Percentiles rank a stretch among this genome's conserved stretches.
These are phyloP conservation scores for Mesorhabditis spiculigera DNA, from an alignment of 2,888 invertebrate species.

Conservation along the genomic window DNA sequence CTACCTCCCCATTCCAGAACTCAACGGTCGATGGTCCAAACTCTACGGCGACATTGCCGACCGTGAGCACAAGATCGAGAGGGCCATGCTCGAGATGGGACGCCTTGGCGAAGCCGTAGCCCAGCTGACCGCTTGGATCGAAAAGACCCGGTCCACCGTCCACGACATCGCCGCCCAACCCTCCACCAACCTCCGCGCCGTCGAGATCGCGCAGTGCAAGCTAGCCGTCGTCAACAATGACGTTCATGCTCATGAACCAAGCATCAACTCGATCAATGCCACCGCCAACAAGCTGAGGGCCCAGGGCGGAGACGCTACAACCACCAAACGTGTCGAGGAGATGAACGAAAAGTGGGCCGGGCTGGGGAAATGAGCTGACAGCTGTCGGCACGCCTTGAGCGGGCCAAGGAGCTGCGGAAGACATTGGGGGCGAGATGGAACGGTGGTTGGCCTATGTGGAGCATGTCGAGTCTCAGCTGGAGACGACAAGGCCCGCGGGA, in stretches of 20 bases:
- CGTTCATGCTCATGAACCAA: slow-evolving; percentile 90
- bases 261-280: slow-evolving; percentile 86
- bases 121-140: slow-evolving; percentile 90
- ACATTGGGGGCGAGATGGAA: slow-evolving; percentile 76
- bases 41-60: slow-evolving; percentile 85
- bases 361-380: slow-evolving; percentile 79
- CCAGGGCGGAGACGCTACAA: slow-evolving; percentile 64
- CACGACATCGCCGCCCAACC: slow-evolving; percentile 68
- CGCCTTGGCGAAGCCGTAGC: slow-evolving; percentile 94
- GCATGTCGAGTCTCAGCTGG: slow-evolving; percentile 87
- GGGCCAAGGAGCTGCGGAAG: slow-evolving; percentile 72
- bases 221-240: slow-evolving; percentile 82
- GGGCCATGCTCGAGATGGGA: slow-evolving; percentile 85
- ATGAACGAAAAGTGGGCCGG: slow-evolving; percentile 87
- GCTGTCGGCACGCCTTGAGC: slow-evolving; percentile 84
- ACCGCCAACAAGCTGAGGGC: slow-evolving; percentile 87
- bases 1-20: slow-evolving; percentile 72
- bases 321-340: slow-evolving; percentile 78
- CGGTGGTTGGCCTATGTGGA: slow-evolving; percentile 87
- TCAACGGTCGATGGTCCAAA: slow-evolving; percentile 91
- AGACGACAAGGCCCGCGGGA: slow-evolving; percentile 91
- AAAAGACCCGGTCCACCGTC: slow-evolving; percentile 77
- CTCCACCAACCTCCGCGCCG: slow-evolving; percentile 80
- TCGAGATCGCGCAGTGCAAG: slow-evolving; percentile 74
- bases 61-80: slow-evolving; percentile 81